Evolutionary conservation across 2,888 invertebrate genomes (phyloP), one percentile per base, ranked within the genome.

Genomic region (Leptarthrus brevirostris): DNA sequence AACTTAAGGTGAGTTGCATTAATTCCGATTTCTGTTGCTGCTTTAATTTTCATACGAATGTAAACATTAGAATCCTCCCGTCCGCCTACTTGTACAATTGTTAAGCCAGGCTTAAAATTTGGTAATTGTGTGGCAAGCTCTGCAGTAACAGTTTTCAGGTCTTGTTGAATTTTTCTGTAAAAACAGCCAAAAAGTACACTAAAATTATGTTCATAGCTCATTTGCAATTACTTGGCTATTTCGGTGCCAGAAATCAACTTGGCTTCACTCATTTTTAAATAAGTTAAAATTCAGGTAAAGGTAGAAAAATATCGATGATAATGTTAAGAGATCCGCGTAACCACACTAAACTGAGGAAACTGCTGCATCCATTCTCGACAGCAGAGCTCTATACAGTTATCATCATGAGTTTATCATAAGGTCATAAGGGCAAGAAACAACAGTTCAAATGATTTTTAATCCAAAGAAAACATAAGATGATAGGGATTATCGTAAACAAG

Each of bases 31-130:
- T 95, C 94, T 70, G 87, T 89, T 0, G 98, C 98, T 0, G 96
- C 94, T 84, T 93, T 95, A 73, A 97, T 89, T 87, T 99, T 99
- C 92, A 95, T 96, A 36, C 95, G 88, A 82, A 99, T 98, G 86
- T 99, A 99, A 3, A 98, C 97, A 87, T 98, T 98, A 53, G 98
- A 98, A 86, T 99, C 98, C 84, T 96, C 96, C 0, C 98, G 89
- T 1, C 92, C 93, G 10, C 99, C 99, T 75, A 99, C 98, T 89
- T 98, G 93, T 53, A 98, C 93, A 81, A 98, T 97, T 20, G 96
- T 94, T 77, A 98, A 87, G 12, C 92, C 92, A 0, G 93, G 92
- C 77, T 85, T 84, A 83, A 93, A 95, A 75, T 87, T 85, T 1
- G 91, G 87, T 73, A 89, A 80, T 76, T 86, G 83, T 71, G 86